Base-by-base conservation (phyloP, 2,113 vertebrate genomes). In the Trematomus loennbergii region DNA sequence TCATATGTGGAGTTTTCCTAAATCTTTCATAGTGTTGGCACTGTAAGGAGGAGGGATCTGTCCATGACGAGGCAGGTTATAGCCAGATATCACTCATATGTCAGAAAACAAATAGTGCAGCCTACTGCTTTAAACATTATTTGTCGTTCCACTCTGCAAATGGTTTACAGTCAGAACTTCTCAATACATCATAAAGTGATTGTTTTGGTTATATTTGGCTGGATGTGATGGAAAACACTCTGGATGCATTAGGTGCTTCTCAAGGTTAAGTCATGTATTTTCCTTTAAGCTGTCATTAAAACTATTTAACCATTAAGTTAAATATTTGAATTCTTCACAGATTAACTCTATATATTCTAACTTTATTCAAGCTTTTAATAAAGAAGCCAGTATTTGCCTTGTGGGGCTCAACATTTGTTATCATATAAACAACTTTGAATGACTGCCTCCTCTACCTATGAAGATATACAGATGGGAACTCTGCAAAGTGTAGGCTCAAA, bases 351-450 rank as follows among this genome's bases (percentile, higher is more conserved):
- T 55, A 46, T 45, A 66, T 53, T 12, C 12, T 40, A 74, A 74
- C 64, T 74, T 59, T 18, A 29, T 12, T n/a, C 40, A 72, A 62
- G 49, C 5, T 36, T 36, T 36, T 36, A 36, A 8, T 6, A 36
- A 36, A 36, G 36, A 36, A 36, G 36, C 36, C 36, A 40, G 36
- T 40, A 40, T 40, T 40, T 40, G 33, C 65, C 74, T 7, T 58
- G 64, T 54, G 25, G 33, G 25, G 70, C 79, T 76, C 25, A 63
- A 82, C 83, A 29, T 73, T 86, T 79, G 77, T 71, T 72, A 84
- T 65, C 60, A 67, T 54, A 53, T 87, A 88, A 90, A 91, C 87
- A 91, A 76, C 60, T 57, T 9, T 36, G 64, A 72, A 33, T 59
- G 50, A 81, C 71, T 40, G 78, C 50, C 88, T 90, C 78, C 87